These are phyloP conservation scores for Hydrophis major DNA, from an alignment of 2,797 vertebrate species.

Conservation along the genomic window DNA sequence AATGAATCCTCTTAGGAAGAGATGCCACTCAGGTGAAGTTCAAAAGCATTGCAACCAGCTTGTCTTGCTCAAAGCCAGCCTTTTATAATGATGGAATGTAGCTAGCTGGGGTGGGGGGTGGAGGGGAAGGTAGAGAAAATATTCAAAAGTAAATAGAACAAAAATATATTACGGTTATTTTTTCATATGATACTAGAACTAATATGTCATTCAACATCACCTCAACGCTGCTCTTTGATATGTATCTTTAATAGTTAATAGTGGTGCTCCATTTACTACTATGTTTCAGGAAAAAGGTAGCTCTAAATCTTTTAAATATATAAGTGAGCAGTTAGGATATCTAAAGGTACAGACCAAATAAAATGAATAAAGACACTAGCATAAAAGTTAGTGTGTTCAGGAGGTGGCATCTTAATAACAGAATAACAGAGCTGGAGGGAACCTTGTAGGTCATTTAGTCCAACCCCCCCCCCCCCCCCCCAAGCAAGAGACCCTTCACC, in stretches of 20 bases:
- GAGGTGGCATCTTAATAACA: background rate
- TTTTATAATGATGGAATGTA: slow-evolving; percentile 18
- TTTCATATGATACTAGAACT: background rate
- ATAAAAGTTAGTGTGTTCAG: background rate
- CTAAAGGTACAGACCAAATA: background rate
- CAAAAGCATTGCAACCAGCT: slow-evolving; percentile 29
- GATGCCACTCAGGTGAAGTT: slow-evolving; percentile 29
- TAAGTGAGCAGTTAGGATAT: background rate
- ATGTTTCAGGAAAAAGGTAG: background rate
- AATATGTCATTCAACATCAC: background rate
- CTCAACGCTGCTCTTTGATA: background rate
- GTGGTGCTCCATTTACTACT: background rate
- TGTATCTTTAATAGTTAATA: background rate
- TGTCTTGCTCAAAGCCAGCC: slow-evolving; percentile 18
- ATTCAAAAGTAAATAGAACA: slow-evolving; percentile 14
- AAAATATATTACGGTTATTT: slow-evolving; percentile 33
- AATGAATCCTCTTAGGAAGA: slow-evolving; percentile 30
- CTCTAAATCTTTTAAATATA: background rate
- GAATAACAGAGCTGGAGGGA: background rate
- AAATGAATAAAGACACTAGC: background rate
- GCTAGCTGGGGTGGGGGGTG: background rate
- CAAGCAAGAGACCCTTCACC: too few species aligned
- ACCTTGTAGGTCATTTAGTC: too few species aligned
- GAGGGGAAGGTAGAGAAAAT: background rate
- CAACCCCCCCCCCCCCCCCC: too few species aligned